These are phyloP conservation scores for Hemitrygon akajei DNA, from an alignment of 2,797 vertebrate species.

Conservation along the genomic window DNA sequence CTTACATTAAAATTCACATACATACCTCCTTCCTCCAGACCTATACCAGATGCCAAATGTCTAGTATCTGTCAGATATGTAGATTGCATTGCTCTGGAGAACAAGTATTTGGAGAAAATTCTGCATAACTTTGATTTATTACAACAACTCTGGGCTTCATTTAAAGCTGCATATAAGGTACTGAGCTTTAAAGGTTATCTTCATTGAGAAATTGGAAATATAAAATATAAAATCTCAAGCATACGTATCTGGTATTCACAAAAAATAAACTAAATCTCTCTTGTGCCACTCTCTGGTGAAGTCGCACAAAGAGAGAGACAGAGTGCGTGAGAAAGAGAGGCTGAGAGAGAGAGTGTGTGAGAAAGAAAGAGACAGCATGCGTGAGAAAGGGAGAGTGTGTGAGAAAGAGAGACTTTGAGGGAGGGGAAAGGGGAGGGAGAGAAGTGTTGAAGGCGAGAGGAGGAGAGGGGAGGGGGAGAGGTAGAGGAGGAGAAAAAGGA, in stretches of 20 bases:
- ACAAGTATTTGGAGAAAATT: neutral
- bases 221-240: neutral
- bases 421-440: no score
- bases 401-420: no score
- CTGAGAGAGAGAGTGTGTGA: no score
- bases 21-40: neutral
- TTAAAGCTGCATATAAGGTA: neutral
- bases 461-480: no score
- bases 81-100: neutral
- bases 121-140: neutral
- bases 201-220: neutral
- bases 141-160: neutral
- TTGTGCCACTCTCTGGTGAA: neutral
- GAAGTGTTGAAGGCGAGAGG: no score
- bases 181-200: neutral
- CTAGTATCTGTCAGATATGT: neutral
- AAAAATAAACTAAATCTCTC: neutral
- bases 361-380: no score
- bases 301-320: no score
- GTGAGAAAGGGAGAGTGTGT: no score
- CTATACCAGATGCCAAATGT: slow-evolving; percentile 20
- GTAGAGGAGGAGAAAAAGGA: no score
- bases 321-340: no score
- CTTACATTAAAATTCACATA: neutral
- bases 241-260: neutral